A percentile compares a stretch with the other conserved stretches of the same genome.
phyloP scores from a whole-genome alignment of 2,113 vertebrate genomes.

The Macheiramphus alcinus region DNA sequence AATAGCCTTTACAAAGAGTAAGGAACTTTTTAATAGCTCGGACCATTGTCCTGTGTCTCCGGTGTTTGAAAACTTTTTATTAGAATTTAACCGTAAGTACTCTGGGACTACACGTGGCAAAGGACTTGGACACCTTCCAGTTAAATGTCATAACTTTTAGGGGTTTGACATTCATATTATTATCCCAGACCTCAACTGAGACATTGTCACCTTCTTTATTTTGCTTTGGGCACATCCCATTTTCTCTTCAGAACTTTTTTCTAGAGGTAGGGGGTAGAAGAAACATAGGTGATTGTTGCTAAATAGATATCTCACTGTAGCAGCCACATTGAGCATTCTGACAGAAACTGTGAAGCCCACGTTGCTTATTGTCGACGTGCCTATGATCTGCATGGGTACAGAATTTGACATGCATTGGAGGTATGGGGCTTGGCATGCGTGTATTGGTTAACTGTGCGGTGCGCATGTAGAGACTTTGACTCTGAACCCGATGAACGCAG shows the following conservation, averaged over 20 bases:
- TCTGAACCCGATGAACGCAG: neutral
- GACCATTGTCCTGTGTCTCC: neutral
- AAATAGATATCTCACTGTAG: neutral
- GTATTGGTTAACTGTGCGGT: no score
- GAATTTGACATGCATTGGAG: neutral
- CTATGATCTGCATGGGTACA: neutral
- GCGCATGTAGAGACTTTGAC: neutral
- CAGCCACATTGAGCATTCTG: neutral
- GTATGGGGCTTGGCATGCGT: neutral
- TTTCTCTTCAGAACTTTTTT: neutral
- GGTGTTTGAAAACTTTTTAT: neutral
- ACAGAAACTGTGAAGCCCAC: neutral
- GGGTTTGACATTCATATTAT: neutral
- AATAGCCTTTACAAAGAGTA: neutral
- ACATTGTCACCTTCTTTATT: neutral
- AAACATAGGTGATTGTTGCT: neutral
- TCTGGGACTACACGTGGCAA: neutral
- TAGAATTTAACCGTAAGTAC: neutral
- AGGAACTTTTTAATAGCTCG: neutral
- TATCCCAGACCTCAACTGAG: neutral
- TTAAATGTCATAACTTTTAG: neutral
- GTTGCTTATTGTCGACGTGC: neutral
- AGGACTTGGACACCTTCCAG: neutral
- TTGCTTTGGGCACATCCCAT: neutral
- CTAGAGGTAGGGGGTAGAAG: neutral